Conservation (phyloP, 2,888 invertebrate species). For the Schrankia costaestrigalis region DNA sequence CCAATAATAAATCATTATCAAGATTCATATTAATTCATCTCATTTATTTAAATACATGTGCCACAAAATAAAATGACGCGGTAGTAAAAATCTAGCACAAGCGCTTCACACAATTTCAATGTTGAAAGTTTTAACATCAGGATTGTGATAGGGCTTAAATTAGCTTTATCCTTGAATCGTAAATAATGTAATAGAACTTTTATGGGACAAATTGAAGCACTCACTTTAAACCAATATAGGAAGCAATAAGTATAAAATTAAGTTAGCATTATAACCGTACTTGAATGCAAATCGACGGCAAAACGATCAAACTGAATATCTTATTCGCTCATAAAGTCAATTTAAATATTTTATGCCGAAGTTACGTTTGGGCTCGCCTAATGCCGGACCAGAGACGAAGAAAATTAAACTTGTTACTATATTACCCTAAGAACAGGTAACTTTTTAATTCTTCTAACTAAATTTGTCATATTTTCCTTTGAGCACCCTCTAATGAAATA, state of each 20-base stretch:
- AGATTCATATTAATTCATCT: no score
- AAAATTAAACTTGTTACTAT: conserved; percentile 68
- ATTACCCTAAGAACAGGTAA: conserved; percentile 68
- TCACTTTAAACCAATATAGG: conserved; percentile 27
- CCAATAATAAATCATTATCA: no score
- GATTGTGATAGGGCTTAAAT: no score
- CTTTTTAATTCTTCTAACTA: conserved; percentile 70
- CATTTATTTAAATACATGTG: no score
- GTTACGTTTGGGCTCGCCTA: conserved; percentile 40
- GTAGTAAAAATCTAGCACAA: no score
- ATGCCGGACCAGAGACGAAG: conserved; percentile 52
- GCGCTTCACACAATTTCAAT: no score
- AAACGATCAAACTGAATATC: conserved; percentile 45
- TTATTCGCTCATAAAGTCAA: conserved; percentile 44
- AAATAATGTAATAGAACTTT: conserved; percentile 12
- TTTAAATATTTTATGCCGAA: conserved; percentile 51
- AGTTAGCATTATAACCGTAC: conserved; percentile 31
- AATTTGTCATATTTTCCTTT: conserved; percentile 73
- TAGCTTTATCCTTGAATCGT: conserved; percentile 7
- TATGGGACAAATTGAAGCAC: conserved; percentile 18
- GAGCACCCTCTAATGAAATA: conserved; percentile 60
- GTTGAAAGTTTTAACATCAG: no score
- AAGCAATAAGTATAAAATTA: conserved; percentile 31
- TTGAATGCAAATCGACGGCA: conserved; percentile 36
- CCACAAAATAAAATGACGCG: no score